These are phyloP conservation scores for Clarias platycephalus DNA, from an alignment of 2,797 vertebrate genomes.

Conservation along the genomic window DNA sequence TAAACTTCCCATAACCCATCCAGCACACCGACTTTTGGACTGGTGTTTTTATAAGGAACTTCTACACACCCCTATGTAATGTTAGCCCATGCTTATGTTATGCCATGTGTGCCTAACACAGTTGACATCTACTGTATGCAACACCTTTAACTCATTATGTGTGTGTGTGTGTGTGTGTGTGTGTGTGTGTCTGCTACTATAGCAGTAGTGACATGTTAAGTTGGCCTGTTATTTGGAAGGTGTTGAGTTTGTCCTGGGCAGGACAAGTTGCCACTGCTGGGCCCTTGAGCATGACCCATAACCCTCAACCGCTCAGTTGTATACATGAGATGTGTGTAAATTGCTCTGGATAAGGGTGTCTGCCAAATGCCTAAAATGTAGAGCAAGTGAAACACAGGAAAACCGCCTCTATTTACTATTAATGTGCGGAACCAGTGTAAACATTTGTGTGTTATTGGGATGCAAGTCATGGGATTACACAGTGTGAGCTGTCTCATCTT, in stretches of 20 bases:
- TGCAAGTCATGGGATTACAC: neutral
- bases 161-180: constrained; percentile 2
- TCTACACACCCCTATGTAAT: neutral
- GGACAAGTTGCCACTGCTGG: neutral
- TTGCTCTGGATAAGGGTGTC: neutral
- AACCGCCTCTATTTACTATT: too few species aligned
- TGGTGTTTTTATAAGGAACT: neutral
- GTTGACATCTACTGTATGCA: neutral
- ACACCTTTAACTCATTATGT: neutral
- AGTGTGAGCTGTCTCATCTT: neutral
- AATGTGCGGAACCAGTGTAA: neutral
- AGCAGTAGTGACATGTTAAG: too few species aligned
- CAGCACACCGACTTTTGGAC: neutral
- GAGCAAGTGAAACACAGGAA: neutral
- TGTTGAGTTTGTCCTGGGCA: neutral
- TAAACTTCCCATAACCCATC: neutral
- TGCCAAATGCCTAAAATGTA: neutral
- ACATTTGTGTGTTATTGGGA: neutral
- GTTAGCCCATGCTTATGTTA: neutral
- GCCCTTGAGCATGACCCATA: neutral
- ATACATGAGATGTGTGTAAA: neutral
- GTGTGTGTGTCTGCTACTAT: neutral
- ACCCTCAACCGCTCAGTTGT: neutral
- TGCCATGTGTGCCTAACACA: neutral
- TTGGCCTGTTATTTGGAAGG: neutral